These are phyloP conservation scores for Semaprochilodus insignis DNA, from an alignment of 2,797 vertebrate genomes.

Conservation along the genomic window DNA sequence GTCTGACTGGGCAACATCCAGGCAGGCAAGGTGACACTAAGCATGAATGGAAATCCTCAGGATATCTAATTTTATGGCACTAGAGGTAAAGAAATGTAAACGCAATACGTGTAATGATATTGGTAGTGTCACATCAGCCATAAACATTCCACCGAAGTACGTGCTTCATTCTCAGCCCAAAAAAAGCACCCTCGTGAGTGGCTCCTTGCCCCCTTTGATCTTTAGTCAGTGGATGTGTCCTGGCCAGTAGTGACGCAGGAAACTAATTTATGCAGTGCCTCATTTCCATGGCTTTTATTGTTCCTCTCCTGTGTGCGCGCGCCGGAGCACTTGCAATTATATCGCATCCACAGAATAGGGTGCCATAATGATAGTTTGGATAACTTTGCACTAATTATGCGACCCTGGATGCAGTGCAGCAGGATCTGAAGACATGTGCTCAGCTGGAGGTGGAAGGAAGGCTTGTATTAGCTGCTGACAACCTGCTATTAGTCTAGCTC, in stretches of 20 bases:
- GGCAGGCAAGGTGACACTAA: not conserved
- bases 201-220: constrained; percentile 16
- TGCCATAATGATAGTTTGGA: constrained; percentile 51
- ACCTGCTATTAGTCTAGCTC: constrained; percentile 54
- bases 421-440: constrained; percentile 50
- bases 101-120: not conserved
- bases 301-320: constrained; percentile 12
- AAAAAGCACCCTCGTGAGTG: not conserved
- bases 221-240: constrained; percentile 18
- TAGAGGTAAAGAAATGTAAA: not conserved
- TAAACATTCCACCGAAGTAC: not conserved
- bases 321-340: constrained; percentile 45
- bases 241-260: constrained; percentile 30
- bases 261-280: constrained; percentile 17
- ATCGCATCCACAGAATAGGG: constrained; percentile 56
- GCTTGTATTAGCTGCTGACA: constrained; percentile 52
- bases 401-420: constrained; percentile 38
- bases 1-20: not conserved
- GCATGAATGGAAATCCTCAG: not conserved
- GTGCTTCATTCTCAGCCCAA: not conserved
- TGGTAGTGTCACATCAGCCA: not conserved
- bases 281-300: constrained; percentile 57
- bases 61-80: not conserved
- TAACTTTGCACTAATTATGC: constrained; percentile 60
- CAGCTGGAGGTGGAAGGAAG: constrained; percentile 37